These are phyloP conservation scores for Lampris megalopsis DNA, from an alignment of 2,113 vertebrate species.

Conservation along the genomic window DNA sequence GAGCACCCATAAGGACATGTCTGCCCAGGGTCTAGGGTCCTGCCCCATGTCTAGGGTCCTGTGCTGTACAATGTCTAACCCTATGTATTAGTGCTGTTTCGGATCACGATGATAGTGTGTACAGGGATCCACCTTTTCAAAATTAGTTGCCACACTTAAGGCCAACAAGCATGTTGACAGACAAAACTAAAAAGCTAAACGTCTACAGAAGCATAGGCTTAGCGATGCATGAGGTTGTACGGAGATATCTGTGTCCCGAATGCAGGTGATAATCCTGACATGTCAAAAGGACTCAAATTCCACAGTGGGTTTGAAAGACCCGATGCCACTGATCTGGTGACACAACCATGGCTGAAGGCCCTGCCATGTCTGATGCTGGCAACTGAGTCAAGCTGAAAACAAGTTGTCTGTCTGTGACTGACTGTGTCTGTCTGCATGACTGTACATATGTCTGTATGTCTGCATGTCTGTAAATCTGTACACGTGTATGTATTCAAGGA, in stretches of 20 bases:
- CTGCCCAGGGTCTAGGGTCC: not conserved
- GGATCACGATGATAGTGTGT: constrained; percentile 6
- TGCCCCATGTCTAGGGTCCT: constrained; percentile 6
- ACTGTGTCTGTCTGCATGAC: too few relatives aligned
- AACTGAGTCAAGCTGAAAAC: constrained; percentile 1
- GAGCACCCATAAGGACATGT: constrained; percentile 13
- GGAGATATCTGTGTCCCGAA: constrained; percentile 3
- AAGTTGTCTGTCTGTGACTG: not conserved
- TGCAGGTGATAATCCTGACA: constrained; percentile 14
- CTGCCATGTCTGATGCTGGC: not conserved
- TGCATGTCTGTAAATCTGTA: too few relatives aligned
- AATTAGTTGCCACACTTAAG: not conserved
- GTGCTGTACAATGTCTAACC: constrained; percentile 23
- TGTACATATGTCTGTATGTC: too few relatives aligned
- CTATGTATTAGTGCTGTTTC: constrained; percentile 6
- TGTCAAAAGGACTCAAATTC: constrained; percentile 10
- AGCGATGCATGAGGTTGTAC: constrained; percentile 9
- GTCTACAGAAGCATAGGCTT: not conserved
- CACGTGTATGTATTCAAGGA: too few relatives aligned
- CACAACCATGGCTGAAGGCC: too few relatives aligned
- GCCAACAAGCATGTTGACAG: not conserved
- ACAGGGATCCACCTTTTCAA: not conserved
- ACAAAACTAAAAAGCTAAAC: too few relatives aligned
- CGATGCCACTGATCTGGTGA: too few relatives aligned
- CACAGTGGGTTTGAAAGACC: not conserved